Conservation (phyloP, 2,888 invertebrate species). For the Entomobrya multifasciata region DNA sequence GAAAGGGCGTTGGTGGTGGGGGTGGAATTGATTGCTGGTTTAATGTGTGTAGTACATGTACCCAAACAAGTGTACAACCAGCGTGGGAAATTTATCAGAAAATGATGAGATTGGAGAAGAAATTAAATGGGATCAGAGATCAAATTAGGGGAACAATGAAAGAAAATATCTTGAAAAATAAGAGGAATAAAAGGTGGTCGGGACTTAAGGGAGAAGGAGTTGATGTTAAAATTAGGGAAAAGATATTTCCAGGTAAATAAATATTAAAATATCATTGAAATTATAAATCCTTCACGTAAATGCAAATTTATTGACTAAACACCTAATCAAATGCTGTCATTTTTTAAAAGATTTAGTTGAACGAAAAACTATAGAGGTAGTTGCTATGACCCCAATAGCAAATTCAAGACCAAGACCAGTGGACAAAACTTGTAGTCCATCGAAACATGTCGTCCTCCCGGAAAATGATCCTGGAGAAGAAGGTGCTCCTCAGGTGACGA, state of each 20-base stretch:
- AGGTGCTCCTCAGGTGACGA: not conserved
- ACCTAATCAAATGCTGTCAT: not conserved
- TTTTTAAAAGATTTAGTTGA: not conserved
- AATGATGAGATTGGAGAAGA: not conserved
- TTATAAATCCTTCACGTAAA: not conserved
- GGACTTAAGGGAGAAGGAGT: not conserved
- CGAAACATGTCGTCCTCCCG: too few species aligned
- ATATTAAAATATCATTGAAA: too few species aligned
- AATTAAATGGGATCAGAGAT: not conserved
- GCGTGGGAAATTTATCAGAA: slow-evolving; percentile 40
- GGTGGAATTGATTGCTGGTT: not conserved
- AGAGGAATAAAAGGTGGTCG: not conserved
- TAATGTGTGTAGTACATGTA: not conserved
- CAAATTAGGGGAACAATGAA: not conserved
- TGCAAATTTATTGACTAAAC: not conserved
- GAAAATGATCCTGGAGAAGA: not conserved
- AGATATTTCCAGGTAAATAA: slow-evolving; percentile 24
- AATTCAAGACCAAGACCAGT: not conserved
- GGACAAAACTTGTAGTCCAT: too few species aligned
- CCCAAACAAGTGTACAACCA: not conserved
- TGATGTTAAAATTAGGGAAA: not conserved
- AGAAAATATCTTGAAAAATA: not conserved
- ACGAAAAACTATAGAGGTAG: not conserved
- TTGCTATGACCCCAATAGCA: too few species aligned
- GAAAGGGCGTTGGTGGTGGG: not conserved